Base-by-base conservation (phyloP, 2,888 invertebrate genomes). In the Drosophila aldrichi region DNA sequence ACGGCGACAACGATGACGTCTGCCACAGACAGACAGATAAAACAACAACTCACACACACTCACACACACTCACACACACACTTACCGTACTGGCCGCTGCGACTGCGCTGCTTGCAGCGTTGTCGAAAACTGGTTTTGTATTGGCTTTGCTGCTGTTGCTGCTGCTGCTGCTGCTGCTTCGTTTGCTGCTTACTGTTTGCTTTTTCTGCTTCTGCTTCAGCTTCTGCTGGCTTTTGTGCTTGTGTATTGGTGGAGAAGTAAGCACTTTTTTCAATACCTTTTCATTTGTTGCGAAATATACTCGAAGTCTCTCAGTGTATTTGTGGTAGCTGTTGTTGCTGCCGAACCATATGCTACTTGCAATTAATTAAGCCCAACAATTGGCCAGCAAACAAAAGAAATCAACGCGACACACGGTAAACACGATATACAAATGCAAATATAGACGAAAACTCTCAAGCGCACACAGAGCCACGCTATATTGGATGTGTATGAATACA, bases 331-430 rank as follows among this genome's bases (percentile, higher is more conserved):
- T 66, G 60, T 32, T 65, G 61, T 25, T 61, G 61, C 49, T 56
- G 62, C 43, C 44, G 48, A 25, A 58, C 79, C 88, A 75, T 88
- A 70, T 74, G 74, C 70, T 69, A 77, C 82, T 82, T 69, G 85
- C 77, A 84, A 84, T 89, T 88, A 87, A 84, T 84, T 84, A 87
- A 72, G 71, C 64, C 59, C 82, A 65, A 81, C 87, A 83, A 88
- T 88, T 81, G 84, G 70, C 65, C 70, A 72, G 74, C 87, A 88
- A 86, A 78, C 81, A 83, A 87, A 87, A 81, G 79, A 84, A 83
- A 88, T 83, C 68, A 69, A 79, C 66, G 72, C 48, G 61, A 67
- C 84, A 79, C 73, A 88, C 81, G 63, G 49, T 66, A 77, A 79
- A 67, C 76, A 70, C 77, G 54, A 58, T 54, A 65, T 62, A 73